Conservation (phyloP, 2,113 vertebrate genomes). For the cat (Felis catus) region F.catus_Fca126_mat1.0 CM031418.1:114131001-114131500, state of each 20-base stretch:
- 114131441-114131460: background rate
- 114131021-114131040: background rate
- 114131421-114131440: background rate
- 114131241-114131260: background rate
- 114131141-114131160: constrained; percentile 71
- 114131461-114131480: background rate
- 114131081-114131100: constrained; percentile 71
- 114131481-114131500: constrained; percentile 39
- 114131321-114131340: background rate
- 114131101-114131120: constrained; percentile 69
- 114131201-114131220: constrained; percentile 55
- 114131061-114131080: constrained; percentile 70
- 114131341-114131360: constrained; percentile 22
- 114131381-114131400: background rate
- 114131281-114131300: constrained; percentile 31
- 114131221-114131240: constrained; percentile 63
- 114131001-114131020: constrained; percentile 35
- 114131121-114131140: constrained; percentile 68
- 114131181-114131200: constrained; percentile 61
- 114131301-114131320: constrained; percentile 59
- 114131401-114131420: constrained; percentile 19
- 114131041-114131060: constrained; percentile 30
- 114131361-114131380: background rate
- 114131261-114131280: background rate
- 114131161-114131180: constrained; percentile 52